Evolutionary conservation across 2,888 invertebrate species (phyloP).

Genomic region (Argyra leucocephala): DNA sequence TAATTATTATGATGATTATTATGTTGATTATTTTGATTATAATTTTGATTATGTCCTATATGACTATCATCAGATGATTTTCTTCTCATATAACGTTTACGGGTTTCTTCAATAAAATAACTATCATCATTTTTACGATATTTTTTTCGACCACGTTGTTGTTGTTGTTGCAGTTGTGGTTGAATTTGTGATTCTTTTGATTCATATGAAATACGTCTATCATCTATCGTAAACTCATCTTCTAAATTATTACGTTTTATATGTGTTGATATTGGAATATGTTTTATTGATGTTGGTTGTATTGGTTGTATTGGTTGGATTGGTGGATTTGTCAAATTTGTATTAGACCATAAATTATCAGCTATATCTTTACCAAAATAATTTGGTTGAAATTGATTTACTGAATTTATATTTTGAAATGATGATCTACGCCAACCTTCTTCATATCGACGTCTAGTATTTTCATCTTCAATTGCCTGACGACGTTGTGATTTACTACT

Average conservation of each 20-base stretch:
- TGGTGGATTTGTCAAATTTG: not conserved
- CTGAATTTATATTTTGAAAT: slow-evolving; percentile 43
- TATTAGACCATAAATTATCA: slow-evolving; percentile 20
- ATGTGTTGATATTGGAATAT: slow-evolving; percentile 15
- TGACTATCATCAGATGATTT: slow-evolving; percentile 38
- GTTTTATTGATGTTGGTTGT: not conserved
- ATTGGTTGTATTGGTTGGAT: not conserved
- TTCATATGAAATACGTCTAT: slow-evolving; percentile 16
- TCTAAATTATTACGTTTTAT: slow-evolving; percentile 24
- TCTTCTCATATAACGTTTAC: slow-evolving; percentile 29
- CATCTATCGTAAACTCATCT: slow-evolving; percentile 24
- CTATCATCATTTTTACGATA: slow-evolving; percentile 17
- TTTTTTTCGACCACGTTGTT: slow-evolving; percentile 13
- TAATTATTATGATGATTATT: not conserved
- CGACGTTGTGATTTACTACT: slow-evolving; percentile 63
- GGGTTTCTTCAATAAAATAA: slow-evolving; percentile 8
- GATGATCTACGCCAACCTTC: slow-evolving; percentile 61
- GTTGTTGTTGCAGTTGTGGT: not conserved
- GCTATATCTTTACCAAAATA: slow-evolving; percentile 53
- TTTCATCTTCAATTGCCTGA: slow-evolving; percentile 51
- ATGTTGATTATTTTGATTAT: not conserved
- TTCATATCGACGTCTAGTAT: slow-evolving; percentile 53
- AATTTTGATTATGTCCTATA: not conserved
- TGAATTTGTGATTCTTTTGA: slow-evolving; percentile 10
- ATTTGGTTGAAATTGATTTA: slow-evolving; percentile 54